These are phyloP conservation scores for Corythornis vintsioides DNA, from an alignment of 2,113 vertebrate genomes.

Conservation along the genomic window DNA sequence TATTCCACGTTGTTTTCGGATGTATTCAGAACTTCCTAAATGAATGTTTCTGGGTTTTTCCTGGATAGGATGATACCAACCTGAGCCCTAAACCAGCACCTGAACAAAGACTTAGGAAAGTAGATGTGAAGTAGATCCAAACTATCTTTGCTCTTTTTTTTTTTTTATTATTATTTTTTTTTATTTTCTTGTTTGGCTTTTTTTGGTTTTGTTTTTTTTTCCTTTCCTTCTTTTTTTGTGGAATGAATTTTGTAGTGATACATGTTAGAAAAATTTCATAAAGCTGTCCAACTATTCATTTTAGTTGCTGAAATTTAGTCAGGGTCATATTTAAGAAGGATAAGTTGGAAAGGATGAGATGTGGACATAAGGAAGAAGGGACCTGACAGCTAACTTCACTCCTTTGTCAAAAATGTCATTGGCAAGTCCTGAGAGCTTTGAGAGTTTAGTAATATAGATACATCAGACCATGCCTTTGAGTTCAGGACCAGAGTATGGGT, in stretches of 20 bases:
- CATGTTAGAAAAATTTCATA: background rate
- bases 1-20: background rate
- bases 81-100: background rate
- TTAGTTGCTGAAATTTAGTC: background rate
- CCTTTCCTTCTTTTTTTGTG: background rate
- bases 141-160: background rate
- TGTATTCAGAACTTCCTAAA: background rate
- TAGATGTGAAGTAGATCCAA: background rate
- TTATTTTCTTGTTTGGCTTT: too few relatives aligned
- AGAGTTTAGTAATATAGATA: background rate
- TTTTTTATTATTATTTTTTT: too few relatives aligned
- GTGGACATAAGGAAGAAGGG: background rate
- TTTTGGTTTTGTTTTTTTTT: too few relatives aligned
- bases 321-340: background rate
- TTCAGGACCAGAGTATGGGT: background rate
- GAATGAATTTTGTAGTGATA: background rate
- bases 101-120: background rate
- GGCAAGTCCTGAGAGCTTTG: background rate
- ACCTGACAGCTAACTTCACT: rapidly evolving
- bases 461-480: background rate
- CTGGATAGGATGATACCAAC: background rate
- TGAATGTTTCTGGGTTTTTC: background rate
- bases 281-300: background rate
- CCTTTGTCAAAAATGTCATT: background rate
- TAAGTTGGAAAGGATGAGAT: background rate